Base-by-base conservation (phyloP, 53 echinoderm and acorn worm genomes). In the Crossaster papposus region DNA sequence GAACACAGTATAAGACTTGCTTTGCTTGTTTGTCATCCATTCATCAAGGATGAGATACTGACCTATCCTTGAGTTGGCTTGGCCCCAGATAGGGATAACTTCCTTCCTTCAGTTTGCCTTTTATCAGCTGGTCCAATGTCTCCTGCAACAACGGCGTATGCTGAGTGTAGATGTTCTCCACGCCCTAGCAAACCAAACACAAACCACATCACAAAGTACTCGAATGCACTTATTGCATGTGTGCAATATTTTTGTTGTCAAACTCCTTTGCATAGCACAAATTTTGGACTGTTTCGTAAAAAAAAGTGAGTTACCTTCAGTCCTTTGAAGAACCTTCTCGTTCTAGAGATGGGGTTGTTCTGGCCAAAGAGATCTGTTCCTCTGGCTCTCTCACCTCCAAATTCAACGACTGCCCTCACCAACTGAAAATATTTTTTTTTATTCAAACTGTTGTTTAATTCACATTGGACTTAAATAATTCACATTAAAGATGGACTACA, bases 161-260 rank as follows among this genome's bases (percentile, higher is more conserved):
- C 83, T 99, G 99, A 33, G 99, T 99, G 92, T 99, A 99, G 77
- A 99, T 96, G 72, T 99, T 99, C 89, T 99, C 99, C 4, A 99
- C 96, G 44, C 96, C 99, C 96, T 98, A 81, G 18, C 64, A 82
- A 52, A 44, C 44, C 44, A 44, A 44, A 5, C 44, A 44, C 5
- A 44, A 44, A 44, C 44, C 44, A 44, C n/a, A n/a, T n/a, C n/a
- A n/a, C n/a, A n/a, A n/a, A n/a, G n/a, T n/a, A n/a, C n/a, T n/a
- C n/a, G n/a, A n/a, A n/a, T n/a, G n/a, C n/a, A n/a, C n/a, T n/a
- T n/a, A n/a, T n/a, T n/a, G n/a, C n/a, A n/a, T n/a, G n/a, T n/a
- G n/a, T n/a, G n/a, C n/a, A n/a, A n/a, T n/a, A n/a, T n/a, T n/a
- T n/a, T n/a, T n/a, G n/a, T n/a, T n/a, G n/a, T n/a, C n/a, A n/a